Base-by-base conservation (phyloP, 2,888 invertebrate species). In the Drosophila imparisetae region DNA sequence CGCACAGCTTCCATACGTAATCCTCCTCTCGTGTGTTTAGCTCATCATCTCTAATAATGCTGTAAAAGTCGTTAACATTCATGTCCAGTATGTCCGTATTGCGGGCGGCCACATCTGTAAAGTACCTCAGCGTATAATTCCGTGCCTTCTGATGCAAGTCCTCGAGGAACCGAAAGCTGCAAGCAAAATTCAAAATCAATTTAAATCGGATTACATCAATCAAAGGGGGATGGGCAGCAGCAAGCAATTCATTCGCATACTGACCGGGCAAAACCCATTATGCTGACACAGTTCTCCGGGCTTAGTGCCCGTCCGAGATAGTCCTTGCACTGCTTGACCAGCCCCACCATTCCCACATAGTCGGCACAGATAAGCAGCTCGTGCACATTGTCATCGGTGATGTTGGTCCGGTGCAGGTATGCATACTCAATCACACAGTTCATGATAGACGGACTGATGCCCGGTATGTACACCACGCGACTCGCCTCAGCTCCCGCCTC, bases 1-100 rank as follows among this genome's bases (percentile, higher is more conserved):
- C 92, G 27, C 97, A 96, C 36, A 96, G 94, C 90, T 97, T 96
- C 97, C 98, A 98, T 1, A 97, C 97, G 0, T 95, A 94, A 91
- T 97, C 97, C 91, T 98, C 98, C 89, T 96, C 97, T 82, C 97
- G 96, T 0, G 97, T 97, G 91, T 98, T 98, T 38, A 98, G 93
- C 90, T 97, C 96, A 90, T 98, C 97, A 60, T 96, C 96, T 54
- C 96, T 95, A 74, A 98, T 96, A 59, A 98, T 95, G 63, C 95
- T 95, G 71, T 95, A 95, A 32, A 98, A 93, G 90, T 98, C 97
- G 21, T 96, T 95, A 32, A 96, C 94, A 8, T 95, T 94, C 71
- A 97, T 92, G 75, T 95, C 94, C 38, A 97, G 93, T 75, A 97
- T 95, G 91, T 98, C 97, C 40, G 95, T 95, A 91, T 96, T 97